Evolutionary conservation across 2,888 invertebrate species (phyloP), one percentile per base, ranked within the genome.

Genomic region (Drosophila paranaensis): DNA sequence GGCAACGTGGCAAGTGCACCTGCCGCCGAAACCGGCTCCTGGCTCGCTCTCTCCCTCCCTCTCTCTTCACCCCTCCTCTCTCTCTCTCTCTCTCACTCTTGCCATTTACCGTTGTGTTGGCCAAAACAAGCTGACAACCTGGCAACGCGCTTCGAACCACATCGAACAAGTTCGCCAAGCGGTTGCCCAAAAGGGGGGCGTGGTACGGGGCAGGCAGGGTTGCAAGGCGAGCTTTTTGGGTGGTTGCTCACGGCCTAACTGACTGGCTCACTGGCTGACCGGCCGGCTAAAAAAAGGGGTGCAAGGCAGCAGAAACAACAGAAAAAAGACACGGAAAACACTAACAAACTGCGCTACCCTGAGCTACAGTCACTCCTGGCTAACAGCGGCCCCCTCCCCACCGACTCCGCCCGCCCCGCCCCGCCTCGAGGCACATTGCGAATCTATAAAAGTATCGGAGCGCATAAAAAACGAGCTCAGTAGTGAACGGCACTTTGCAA

Each of bases 381-480:
- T 70, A 66, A 60, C 55, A 55, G 51, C 16, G 46, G 10, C 57
- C 39, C 39, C 43, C 33, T 27, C 20, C 33, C 5, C 37, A 14
- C 42, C 35, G 5, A 9, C 10, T 9, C 45, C 40, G 50, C 37
- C 6, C 43, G 13, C 30, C 46, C 48, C 27, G 16, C 30, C 6
- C 37, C 27, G 63, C 75, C 70, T 68, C 64, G 50, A 74, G 78
- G 88, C 90, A 88, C 87, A 84, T 89, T 80, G 91, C 90, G 86
- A 91, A 91, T 91, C 89, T 92, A 92, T 92, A 92, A 92, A 92
- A 92, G 90, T 91, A 90, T 90, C 90, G 87, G 89, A 68, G 88
- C 88, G 90, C 89, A 84, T 89, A 91, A 91, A 91, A 89, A 89
- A 90, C 90, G 90, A 89, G 91, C 92, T 92, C 92, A 92, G 92